These are phyloP conservation scores for Pristionchus arcanus DNA, from an alignment of 2,888 invertebrate genomes.

Conservation along the genomic window DNA sequence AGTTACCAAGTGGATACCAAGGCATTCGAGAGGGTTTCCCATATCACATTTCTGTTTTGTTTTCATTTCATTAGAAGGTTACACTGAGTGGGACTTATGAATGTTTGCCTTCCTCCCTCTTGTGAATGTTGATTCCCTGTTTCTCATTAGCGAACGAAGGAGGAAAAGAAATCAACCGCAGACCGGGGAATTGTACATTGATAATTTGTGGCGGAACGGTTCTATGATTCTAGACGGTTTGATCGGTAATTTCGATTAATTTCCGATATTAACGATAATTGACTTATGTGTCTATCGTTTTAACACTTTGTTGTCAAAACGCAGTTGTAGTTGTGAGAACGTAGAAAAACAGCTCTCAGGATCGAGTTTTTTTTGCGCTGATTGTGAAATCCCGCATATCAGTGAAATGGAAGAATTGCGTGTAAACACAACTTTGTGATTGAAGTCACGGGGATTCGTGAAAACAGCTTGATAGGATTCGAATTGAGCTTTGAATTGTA, in stretches of 20 bases:
- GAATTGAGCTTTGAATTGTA: no score
- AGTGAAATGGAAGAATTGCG: no score
- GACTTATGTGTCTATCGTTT: no score
- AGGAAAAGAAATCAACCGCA: not conserved
- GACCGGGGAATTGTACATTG: not conserved
- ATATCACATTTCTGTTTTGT: constrained; percentile 2
- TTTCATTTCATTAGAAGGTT: constrained; percentile 5
- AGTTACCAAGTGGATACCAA: not conserved
- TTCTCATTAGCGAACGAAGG: not conserved
- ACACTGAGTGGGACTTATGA: constrained; percentile 8
- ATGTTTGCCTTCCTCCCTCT: not conserved
- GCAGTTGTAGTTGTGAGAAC: no score
- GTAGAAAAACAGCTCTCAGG: no score
- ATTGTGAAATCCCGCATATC: no score
- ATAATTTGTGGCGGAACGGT: not conserved
- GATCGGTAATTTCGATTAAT: not conserved
- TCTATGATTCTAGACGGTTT: not conserved
- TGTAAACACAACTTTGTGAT: no score
- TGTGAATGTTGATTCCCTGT: not conserved
- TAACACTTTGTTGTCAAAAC: no score
- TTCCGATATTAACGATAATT: not conserved
- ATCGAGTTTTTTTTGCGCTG: no score
- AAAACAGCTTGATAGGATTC: no score
- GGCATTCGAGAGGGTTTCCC: not conserved
- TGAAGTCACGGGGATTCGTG: no score